These are phyloP conservation scores for Cyprinodon tularosa DNA, from an alignment of 2,113 vertebrate genomes.

Conservation along the genomic window DNA sequence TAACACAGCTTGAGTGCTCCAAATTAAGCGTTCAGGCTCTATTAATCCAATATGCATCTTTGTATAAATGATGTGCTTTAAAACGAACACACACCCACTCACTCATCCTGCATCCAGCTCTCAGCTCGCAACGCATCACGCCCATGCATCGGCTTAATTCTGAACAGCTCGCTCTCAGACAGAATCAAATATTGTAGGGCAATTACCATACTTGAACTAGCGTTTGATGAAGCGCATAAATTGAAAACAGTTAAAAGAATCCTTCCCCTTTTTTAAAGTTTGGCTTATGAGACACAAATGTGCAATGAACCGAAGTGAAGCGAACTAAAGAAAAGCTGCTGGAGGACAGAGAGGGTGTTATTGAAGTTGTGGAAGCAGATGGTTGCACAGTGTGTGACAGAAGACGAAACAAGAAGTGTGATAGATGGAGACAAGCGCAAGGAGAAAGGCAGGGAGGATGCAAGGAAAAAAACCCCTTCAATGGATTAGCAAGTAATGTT, in stretches of 20 bases:
- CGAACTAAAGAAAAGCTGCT: slow-evolving; percentile 42
- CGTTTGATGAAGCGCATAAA: slow-evolving; percentile 42
- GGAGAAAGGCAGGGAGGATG: slow-evolving; percentile 29
- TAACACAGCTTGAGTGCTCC: slow-evolving; percentile 48
- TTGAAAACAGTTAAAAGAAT: slow-evolving; percentile 36
- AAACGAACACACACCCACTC: slow-evolving; percentile 63
- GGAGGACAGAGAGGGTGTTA: slow-evolving; percentile 52
- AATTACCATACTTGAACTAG: slow-evolving; percentile 40
- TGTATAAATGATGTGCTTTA: slow-evolving; percentile 46
- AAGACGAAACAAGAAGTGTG: slow-evolving; percentile 37
- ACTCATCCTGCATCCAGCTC: slow-evolving; percentile 45
- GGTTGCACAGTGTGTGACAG: slow-evolving; percentile 65
- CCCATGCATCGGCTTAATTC: slow-evolving; percentile 36
- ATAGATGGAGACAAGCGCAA: slow-evolving; percentile 33
- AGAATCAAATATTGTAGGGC: slow-evolving; percentile 34
- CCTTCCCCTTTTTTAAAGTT: slow-evolving; percentile 60
- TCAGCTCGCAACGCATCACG: slow-evolving; percentile 30
- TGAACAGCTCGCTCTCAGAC: slow-evolving; percentile 17
- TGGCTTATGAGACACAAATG: slow-evolving; percentile 53
- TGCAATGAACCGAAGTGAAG: slow-evolving; percentile 38
- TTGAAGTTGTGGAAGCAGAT: slow-evolving; percentile 76
- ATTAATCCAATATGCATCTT: slow-evolving; percentile 62
- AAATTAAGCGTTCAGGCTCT: slow-evolving; percentile 52
- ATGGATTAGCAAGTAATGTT: background rate
- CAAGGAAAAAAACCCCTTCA: slow-evolving; percentile 20